Evolutionary conservation across 2,888 invertebrate genomes (phyloP), one percentile per base, ranked within the genome.

Genomic region (Acanthosepion esculentum): DNA sequence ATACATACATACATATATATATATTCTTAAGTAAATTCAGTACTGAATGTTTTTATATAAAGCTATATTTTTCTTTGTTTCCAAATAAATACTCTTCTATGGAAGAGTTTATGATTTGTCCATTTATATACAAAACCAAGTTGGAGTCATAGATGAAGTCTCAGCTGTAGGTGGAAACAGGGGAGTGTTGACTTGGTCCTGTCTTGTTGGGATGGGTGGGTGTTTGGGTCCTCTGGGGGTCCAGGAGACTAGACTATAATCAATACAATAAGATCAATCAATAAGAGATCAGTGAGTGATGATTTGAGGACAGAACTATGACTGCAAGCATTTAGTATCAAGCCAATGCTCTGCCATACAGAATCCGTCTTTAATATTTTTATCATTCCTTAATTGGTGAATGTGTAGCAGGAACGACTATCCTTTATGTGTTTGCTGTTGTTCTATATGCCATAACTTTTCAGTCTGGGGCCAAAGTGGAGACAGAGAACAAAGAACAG

Each of bases 61-160:
- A 78, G 78, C 78, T 78, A 26, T 93, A 50, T 48, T 10, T 78
- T 23, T 50, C n/a, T 93, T 92, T 92, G 41, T 93, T 53, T 53
- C 93, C 20, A 53, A 93, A 93, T 48, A 53, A 93, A 50, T 23
- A 50, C 53, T 33, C 93, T 93, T 93, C 50, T 53, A 93, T 8
- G 33, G 78, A 93, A 53, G 93, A 93, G 53, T 93, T 50, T 29
- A 53, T n/a, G 93, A 93, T 48, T 48, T 59, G 59, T 59, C 59
- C 48, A 93, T 53, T 53, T 53, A 93, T 53, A 33, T 78, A 78
- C 78, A 78, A 78, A 78, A 78, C n/a, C n/a, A 78, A 78, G n/a
- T 78, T n/a, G 33, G 78, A 78, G 15, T 78, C 78, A 12, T n/a
- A 78, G n/a, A 78, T 78, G 78, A 78, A 78, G n/a, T 78, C 78